Base-by-base conservation (phyloP, 2,113 vertebrate genomes). In the Lethenteron reissneri region DNA sequence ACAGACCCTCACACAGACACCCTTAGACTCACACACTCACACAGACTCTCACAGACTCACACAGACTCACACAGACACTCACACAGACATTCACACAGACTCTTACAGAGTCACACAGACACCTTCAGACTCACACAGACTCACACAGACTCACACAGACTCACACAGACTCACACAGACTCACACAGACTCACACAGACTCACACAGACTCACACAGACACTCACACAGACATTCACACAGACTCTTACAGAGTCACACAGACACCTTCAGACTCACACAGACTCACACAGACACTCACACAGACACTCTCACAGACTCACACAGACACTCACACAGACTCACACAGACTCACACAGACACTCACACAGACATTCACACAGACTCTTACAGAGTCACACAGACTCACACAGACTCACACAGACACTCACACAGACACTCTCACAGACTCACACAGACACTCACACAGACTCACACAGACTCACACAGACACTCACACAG, bases 261-360 rank as follows among this genome's bases (percentile, higher is more conserved):
- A n/a, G n/a, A n/a, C n/a, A n/a, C n/a, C n/a, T n/a, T n/a, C n/a
- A n/a, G 9, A 71, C 25, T 7, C 70, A 3, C 70, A 25, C 70
- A 71, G 25, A 56, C 70, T 56, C 3, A 71, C 10, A 56, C 9
- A 13, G 41, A n/a, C 1, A 3, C 41, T 56, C 14, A 70, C 14
- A n/a, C 70, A 13, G 25, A 4, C 71, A 13, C 71, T 2, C 5
- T 8, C 70, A 71, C 71, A 56, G 21, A 56, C 25, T 5, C 71
- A 71, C 71, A 56, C 71, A 71, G 41, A 9, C 71, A 70, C 69
- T 70, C 69, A 14, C 69, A 3, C 69, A 70, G 19, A n/a, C 11
- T 25, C 14, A 1, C 69, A 7, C 15, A 64, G 25, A 5, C 3
- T 3, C 69, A n/a, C 69, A 25, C 69, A 70, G 11, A 13, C 69